Base-by-base conservation (phyloP, 2,113 vertebrate species). In the Carettochelys insculpta region DNA sequence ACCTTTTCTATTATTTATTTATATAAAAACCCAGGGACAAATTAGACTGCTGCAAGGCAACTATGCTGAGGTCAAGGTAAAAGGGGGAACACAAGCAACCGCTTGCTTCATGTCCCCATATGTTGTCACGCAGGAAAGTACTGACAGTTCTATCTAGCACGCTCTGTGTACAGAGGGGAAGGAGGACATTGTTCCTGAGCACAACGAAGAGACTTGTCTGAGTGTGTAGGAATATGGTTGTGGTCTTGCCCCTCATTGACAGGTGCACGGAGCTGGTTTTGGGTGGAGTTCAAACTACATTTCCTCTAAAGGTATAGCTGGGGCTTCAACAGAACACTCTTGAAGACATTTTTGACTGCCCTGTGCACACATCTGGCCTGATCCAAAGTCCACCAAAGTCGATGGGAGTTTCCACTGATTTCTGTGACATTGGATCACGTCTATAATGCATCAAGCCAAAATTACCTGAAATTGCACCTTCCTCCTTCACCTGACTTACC, bases 381-480 rank as follows among this genome's bases (percentile, higher is more conserved):
- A 75, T 75, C 41, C 41, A 75, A 75, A 75, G 71, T 22, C n/a
- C 43, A 27, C 2, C 45, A 25, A 45, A 43, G 71, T 75, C 41
- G 29, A 16, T 75, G 24, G 25, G 41, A 75, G 71, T 75, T 29
- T 75, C 41, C 71, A 47, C 0, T n/a, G 87, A 80, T 25, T 20
- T 83, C 24, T 22, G 89, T 38, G 0, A 22, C 58, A 17, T 43
- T 89, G 90, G 90, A 94, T 47, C 85, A 58, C 94, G 91, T 47
- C 13, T 78, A 90, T 87, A 78, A 41, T 47, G 90, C 1, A 0
- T 12, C 51, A 89, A 93, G 54, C 34, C 77, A 82, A 77, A 85
- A 47, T 16, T 12, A 50, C 91, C 90, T 90, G 94, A 94, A 88
- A 88, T 83, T 0, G 1, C 73, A 53, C 45, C 58, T 68, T 84